Evolutionary conservation across 2,113 vertebrate genomes (phyloP).

Genomic region (Natator depressus): DNA sequence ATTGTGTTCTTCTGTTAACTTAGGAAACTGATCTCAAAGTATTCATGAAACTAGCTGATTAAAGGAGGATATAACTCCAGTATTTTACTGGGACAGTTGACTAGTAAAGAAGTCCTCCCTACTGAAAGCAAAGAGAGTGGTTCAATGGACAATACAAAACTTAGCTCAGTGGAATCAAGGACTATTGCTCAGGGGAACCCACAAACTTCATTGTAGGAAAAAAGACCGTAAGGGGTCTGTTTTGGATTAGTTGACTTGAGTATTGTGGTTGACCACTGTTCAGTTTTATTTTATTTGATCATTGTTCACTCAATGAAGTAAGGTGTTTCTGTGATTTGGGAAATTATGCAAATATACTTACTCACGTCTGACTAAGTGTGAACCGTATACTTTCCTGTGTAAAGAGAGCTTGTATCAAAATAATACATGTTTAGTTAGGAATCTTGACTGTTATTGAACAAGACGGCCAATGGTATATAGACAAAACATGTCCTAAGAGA

Average conservation of each 20-base stretch:
- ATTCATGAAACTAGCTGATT: not conserved
- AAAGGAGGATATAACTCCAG: not conserved
- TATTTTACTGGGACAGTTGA: not conserved
- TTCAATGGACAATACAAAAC: not conserved
- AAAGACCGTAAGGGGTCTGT: not conserved
- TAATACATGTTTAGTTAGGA: not conserved
- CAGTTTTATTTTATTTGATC: too few relatives aligned
- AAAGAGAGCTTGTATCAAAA: not conserved
- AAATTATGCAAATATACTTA: not conserved
- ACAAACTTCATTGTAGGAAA: not conserved
- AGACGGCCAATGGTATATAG: not conserved
- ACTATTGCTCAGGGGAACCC: not conserved
- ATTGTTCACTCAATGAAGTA: not conserved
- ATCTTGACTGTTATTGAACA: not conserved
- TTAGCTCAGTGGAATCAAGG: not conserved
- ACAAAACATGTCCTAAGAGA: not conserved
- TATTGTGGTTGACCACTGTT: not conserved
- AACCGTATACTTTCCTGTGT: not conserved
- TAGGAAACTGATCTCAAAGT: too few relatives aligned
- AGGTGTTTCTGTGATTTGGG: not conserved
- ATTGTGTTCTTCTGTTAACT: not conserved
- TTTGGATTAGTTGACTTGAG: not conserved
- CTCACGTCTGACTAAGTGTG: not conserved
- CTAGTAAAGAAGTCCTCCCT: not conserved
- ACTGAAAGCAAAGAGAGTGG: not conserved